Conservation (phyloP, 92 coral and sea anemone species). For the Epizoanthus scotinus region DNA sequence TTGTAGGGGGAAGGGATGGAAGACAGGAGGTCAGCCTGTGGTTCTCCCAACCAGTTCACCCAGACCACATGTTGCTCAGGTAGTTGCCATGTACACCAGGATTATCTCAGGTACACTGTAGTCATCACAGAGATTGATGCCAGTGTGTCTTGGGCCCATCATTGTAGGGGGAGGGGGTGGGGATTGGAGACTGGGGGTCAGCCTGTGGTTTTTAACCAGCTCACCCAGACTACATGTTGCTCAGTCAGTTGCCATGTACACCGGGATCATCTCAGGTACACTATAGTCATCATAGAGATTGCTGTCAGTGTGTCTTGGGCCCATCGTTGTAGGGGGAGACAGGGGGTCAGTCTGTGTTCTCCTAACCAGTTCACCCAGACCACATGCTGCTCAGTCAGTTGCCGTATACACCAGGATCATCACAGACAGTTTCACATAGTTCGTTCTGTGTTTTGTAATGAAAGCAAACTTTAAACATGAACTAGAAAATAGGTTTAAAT, state of each 20-base stretch:
- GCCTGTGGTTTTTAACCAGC: too few species aligned
- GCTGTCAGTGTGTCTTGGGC: too few species aligned
- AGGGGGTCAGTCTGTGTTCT: constrained; percentile 88
- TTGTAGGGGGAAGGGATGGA: too few species aligned
- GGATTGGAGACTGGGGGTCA: too few species aligned
- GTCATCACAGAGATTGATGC: neutral
- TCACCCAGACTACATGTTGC: constrained; percentile 85
- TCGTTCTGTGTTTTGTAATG: too few species aligned
- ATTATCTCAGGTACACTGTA: constrained; percentile 86
- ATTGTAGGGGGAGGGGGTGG: too few species aligned
- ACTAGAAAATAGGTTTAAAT: too few species aligned
- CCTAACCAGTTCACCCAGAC: constrained; percentile 94
- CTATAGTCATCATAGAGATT: neutral
- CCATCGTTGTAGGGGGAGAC: too few species aligned
- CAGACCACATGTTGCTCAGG: constrained; percentile 92
- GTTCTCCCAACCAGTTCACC: constrained; percentile 96
- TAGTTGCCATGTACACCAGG: constrained; percentile 90
- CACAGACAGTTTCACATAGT: too few species aligned
- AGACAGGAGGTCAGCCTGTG: too few species aligned
- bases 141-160: too few species aligned
- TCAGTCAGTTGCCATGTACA: constrained; percentile 87
- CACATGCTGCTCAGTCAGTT: constrained; percentile 95
- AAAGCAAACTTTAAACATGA: too few species aligned
- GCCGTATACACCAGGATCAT: constrained; percentile 84
- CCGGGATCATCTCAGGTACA: constrained; percentile 90